These are phyloP conservation scores for Gopherus evgoodei DNA, from an alignment of 2,113 vertebrate genomes.

Conservation along the genomic window DNA sequence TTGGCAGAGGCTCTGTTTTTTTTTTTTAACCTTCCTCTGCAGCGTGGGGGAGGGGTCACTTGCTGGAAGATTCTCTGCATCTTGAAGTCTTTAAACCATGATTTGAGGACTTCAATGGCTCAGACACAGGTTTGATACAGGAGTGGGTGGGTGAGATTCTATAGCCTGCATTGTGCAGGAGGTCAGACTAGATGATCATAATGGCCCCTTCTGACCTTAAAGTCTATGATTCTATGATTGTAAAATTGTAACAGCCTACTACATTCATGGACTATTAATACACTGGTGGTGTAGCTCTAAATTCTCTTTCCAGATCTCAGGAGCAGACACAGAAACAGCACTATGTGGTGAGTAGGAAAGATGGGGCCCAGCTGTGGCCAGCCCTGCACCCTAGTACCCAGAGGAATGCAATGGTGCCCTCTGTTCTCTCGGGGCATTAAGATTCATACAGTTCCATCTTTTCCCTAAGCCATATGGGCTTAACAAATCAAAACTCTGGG, in stretches of 20 bases:
- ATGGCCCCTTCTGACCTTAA: no score
- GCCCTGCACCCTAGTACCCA: not conserved
- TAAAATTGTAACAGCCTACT: not conserved
- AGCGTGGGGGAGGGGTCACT: no score
- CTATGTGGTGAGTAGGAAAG: not conserved
- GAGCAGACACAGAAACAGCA: not conserved
- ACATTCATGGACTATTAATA: not conserved
- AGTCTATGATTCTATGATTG: no score
- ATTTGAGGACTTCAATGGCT: no score
- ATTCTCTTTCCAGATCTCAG: not conserved
- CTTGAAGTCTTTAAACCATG: no score
- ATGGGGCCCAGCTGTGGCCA: not conserved
- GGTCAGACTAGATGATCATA: no score
- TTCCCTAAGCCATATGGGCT: not conserved
- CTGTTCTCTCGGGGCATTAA: not conserved
- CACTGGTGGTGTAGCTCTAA: not conserved
- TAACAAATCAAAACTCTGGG: not conserved
- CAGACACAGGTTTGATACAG: no score
- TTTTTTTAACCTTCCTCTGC: no score
- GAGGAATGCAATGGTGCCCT: not conserved
- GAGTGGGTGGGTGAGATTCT: no score
- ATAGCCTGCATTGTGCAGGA: no score
- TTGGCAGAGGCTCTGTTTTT: no score
- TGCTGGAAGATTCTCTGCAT: no score
- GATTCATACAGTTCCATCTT: not conserved